Evolutionary conservation across 2,888 invertebrate species (phyloP), one percentile per base, ranked within the genome.

Genomic region (Eristalis tenax): DNA sequence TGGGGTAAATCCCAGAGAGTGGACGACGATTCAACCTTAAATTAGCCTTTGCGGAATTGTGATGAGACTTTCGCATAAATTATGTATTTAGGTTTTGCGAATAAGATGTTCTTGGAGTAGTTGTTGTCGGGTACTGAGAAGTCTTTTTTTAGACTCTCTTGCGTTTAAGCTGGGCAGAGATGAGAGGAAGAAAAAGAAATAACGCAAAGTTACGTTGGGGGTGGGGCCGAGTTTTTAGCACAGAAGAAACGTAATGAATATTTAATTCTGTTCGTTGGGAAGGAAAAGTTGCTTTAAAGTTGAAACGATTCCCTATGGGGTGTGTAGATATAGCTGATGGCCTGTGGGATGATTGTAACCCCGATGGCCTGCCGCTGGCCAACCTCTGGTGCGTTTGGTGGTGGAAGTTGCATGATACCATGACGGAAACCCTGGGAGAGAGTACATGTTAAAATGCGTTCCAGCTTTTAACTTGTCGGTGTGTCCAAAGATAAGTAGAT

Each of bases 31-130:
- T 76, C 76, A 71, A 82, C 82, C 82, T 82, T 43, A 82, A 82
- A 76, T 82, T 70, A 76, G 82, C 76, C 82, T 82, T 71, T 82
- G 76, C 66, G 76, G 82, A 82, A 82, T 82, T 82, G 82, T 65
- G 82, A 76, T 82, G 82, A 70, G 76, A 82, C 69, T 82, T 76
- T 71, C 65, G 76, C 82, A 82, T 82, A 82, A 82, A 82, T 82
- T 76, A 82, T 82, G 70, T 71, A 82, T 82, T 76, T 76, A 65
- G 70, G 76, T 76, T 70, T 65, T 71, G 63, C 32, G 70, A 80
- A 68, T 73, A 79, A 66, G 57, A 69, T 73, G 73, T 73, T 68
- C 32, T 59, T 50, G 3, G 6, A 13, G 40, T 73, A 40, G 81
- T 76, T 82, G 66, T 57, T 65, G 26, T 22, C 59, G 75, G 56